Percentiles rank a stretch among this genome's conserved stretches.
phyloP scores from a whole-genome alignment of 2,113 vertebrate species.

The Bothrops jararaca region DNA sequence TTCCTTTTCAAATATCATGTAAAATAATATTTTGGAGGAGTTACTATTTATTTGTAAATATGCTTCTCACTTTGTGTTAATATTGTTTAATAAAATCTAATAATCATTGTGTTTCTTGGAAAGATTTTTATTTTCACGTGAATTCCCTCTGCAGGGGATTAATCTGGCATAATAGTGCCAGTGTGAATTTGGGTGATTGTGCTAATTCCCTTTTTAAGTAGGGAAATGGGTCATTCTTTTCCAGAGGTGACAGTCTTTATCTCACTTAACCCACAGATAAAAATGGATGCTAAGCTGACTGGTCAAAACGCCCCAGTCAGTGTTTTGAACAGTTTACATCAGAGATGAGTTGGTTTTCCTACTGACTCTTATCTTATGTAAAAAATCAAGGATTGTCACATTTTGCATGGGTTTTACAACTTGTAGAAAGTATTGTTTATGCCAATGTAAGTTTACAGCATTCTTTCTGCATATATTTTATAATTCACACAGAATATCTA shows the following conservation, averaged over 20 bases:
- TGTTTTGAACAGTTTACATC: not conserved
- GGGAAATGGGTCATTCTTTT: not conserved
- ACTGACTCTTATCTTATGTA: conserved; percentile 20
- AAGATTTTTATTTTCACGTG: conserved; percentile 30
- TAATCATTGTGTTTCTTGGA: conserved; percentile 44
- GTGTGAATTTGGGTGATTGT: conserved; percentile 15
- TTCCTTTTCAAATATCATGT: not conserved
- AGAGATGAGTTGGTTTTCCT: not conserved
- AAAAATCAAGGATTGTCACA: conserved; percentile 20
- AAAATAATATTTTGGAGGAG: not conserved
- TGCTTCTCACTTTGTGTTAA: conserved; percentile 18
- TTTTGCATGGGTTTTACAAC: conserved; percentile 7
- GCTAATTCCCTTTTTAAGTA: not conserved
- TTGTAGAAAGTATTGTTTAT: not conserved
- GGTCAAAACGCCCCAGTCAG: conserved; percentile 10
- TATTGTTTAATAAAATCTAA: conserved; percentile 35
- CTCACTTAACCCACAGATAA: not conserved
- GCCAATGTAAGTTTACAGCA: conserved; percentile 36
- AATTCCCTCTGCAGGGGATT: conserved; percentile 12
- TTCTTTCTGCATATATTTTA: conserved; percentile 30
- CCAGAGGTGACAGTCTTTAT: conserved; percentile 15
- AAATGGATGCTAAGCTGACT: not conserved
- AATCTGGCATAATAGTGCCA: conserved; percentile 14
- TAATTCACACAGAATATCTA: not conserved
- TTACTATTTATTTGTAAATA: not conserved